Conservation (phyloP, 30 jellyfish, hydroid and myxozoan genomes). For the Chrysaora quinquecirrha region DNA sequence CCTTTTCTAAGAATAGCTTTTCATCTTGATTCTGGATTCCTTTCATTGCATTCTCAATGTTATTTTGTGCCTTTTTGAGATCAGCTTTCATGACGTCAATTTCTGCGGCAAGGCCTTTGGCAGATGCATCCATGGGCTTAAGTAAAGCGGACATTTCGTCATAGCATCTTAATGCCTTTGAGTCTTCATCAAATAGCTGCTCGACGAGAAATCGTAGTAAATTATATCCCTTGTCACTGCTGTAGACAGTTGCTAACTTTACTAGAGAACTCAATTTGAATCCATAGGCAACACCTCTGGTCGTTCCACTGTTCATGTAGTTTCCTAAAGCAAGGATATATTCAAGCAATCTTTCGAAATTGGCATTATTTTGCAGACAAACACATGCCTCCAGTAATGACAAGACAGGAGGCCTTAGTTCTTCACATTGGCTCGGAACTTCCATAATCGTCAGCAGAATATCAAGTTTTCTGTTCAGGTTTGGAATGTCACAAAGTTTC, state of each 20-base stretch:
- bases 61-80: slow-evolving; percentile 46
- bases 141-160: slow-evolving; percentile 71
- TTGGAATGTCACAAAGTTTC: slow-evolving; percentile 76
- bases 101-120: slow-evolving; percentile 86
- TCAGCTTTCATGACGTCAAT: slow-evolving; percentile 86
- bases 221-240: slow-evolving; percentile 75
- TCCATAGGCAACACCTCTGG: slow-evolving; percentile 98
- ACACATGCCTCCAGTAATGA: slow-evolving; percentile 66
- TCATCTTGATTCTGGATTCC: slow-evolving; percentile 13
- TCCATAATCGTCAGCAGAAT: slow-evolving; percentile 81
- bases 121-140: slow-evolving; percentile 85
- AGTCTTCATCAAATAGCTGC: slow-evolving; percentile 78
- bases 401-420: slow-evolving; percentile 52
- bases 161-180: slow-evolving; percentile 71
- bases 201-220: slow-evolving; percentile 75
- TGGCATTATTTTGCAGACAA: slow-evolving; percentile 41
- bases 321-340: slow-evolving; percentile 84
- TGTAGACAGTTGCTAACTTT: slow-evolving; percentile 74
- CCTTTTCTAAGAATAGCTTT: slow-evolving; percentile 46
- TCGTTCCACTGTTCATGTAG: slow-evolving; percentile 91
- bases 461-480: slow-evolving; percentile 72
- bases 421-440: slow-evolving; percentile 75
- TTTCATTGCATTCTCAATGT: slow-evolving; percentile 42
- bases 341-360: slow-evolving; percentile 68
- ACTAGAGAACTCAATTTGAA: slow-evolving; percentile 81